Base-by-base conservation (phyloP, 1,140 invertebrate species). In the Brachionus sp. region DNA sequence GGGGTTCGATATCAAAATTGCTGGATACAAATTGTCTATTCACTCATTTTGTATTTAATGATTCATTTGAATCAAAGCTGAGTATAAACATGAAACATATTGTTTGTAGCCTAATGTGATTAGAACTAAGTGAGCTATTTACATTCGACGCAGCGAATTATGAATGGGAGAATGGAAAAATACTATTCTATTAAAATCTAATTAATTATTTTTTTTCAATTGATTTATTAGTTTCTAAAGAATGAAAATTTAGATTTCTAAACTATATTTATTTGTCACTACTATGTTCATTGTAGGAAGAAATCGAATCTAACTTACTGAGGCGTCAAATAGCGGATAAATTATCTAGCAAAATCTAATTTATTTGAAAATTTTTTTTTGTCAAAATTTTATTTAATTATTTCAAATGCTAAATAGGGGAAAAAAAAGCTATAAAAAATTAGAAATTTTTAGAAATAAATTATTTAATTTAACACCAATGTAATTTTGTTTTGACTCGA, bases 371-470 rank as follows among this genome's bases (percentile, higher is more conserved):
- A 57, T 57, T 57, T 57, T 57, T 57, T 57, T 16, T 23, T 25
- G 19, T 57, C 50, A 57, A 57, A 57, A 57, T 25, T n/a, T 5
- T 57, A 57, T 57, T 57, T 23, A 57, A 57, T 42, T 10, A 42
- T 42, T 42, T 7, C n/a, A n/a, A 57, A 57, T 57, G 16, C 50
- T 57, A 57, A 57, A 57, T 16, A 23, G 44, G 13, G 29, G 29
- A 3, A 29, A 29, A n/a, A 29, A 29, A 29, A 29, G 29, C 29
- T 29, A 29, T 35, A 66, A 12, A 37, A 66, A 66, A 66, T 66
- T 66, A 66, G 64, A 66, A 66, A 33, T 66, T 66, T 64, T 70
- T 70, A 13, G 35, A 70, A 70, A 70, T 70, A 70, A 70, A 70
- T 70, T 37, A 70, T 70, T 70, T 39, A 70, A 16, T 39, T 70